Evolutionary conservation across 1,140 invertebrate genomes (phyloP).

Genomic region (Drosophila pallidifrons): DNA sequence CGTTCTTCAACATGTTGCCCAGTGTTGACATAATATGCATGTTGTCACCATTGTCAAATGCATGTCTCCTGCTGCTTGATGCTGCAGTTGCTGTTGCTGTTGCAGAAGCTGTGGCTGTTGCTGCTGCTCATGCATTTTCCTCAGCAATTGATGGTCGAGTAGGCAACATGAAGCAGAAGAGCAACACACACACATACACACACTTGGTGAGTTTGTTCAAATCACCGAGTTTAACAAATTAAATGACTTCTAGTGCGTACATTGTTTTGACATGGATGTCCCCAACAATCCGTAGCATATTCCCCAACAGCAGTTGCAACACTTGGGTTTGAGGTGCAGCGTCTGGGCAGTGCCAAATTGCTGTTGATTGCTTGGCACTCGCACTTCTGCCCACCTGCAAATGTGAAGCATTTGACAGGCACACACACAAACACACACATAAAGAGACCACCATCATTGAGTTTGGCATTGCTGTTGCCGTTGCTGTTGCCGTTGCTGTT

Average conservation of each 20-base stretch:
- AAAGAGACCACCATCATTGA: constrained; percentile 39
- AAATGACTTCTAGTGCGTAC: constrained; percentile 84
- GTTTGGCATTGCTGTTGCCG: constrained; percentile 23
- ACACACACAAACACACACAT: constrained; percentile 2
- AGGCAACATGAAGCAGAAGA: not conserved
- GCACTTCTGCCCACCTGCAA: constrained; percentile 49
- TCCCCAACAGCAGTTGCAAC: not conserved
- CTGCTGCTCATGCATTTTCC: not conserved
- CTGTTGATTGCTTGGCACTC: constrained; percentile 74
- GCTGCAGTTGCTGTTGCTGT: not conserved
- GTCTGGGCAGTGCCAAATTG: constrained; percentile 79
- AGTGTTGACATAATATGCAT: constrained; percentile 39
- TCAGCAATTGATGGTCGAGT: constrained; percentile 12
- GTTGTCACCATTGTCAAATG: constrained; percentile 49
- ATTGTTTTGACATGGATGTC: constrained; percentile 84
- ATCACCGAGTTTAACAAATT: constrained; percentile 84
- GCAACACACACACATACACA: too few relatives aligned
- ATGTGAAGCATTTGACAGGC: constrained; percentile 52
- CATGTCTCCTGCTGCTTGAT: not conserved
- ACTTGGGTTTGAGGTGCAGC: constrained; percentile 27
- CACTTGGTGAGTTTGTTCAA: constrained; percentile 62
- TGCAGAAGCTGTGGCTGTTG: not conserved
- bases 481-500: not conserved
- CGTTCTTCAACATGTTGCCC: not conserved
- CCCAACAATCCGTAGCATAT: constrained; percentile 36